Evolutionary conservation across 2,113 vertebrate genomes (phyloP), one percentile per base, ranked within the genome.

Genomic region (Plecotus auritus): DNA sequence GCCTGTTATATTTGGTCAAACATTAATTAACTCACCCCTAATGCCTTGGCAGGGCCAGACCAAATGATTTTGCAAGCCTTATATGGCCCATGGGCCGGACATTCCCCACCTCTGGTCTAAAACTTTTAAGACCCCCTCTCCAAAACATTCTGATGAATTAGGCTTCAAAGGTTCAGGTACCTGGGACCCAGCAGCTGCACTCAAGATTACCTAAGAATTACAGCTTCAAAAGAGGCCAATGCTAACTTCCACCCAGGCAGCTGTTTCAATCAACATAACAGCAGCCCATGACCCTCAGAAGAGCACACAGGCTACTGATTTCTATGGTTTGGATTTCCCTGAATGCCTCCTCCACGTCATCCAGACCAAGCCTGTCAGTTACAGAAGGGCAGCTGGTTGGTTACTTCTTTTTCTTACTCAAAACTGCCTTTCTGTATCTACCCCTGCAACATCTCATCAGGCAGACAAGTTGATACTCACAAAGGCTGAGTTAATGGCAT

Each of bases 401-500:
- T 51, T 82, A 32, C 8, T 70, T 32, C 49, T 87, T 69, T 80
- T 69, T 67, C 64, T 45, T 45, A 70, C 20, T 40, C n/a, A 84
- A 70, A 93, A 51, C 61, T 4, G 20, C 40, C 9, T 82, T 67
- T 56, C 85, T 81, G 7, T 77, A 59, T 35, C 30, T 18, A 6
- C 40, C 28, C 30, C 64, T 64, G 1, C 49, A 64, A 37, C 23
- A 23, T 5, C 45, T 47, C 9, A 1, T 0, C n/a, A 67, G 54
- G 2, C 0, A 64, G 80, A 42, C 23, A 70, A 7, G 22, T 23
- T 47, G 87, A 88, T 84, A 98, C 99, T 99, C 96, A 99, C 99
- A 95, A 99, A 99, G 89, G 99, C 99, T 85, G 99, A 99, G 98
- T 99, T 99, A 97, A 99, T 98, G 20, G 99, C 98, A 54, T 99